Evolutionary conservation across 2,888 invertebrate species (phyloP), one percentile per base, ranked within the genome.

Genomic region (Amiota minor): DNA sequence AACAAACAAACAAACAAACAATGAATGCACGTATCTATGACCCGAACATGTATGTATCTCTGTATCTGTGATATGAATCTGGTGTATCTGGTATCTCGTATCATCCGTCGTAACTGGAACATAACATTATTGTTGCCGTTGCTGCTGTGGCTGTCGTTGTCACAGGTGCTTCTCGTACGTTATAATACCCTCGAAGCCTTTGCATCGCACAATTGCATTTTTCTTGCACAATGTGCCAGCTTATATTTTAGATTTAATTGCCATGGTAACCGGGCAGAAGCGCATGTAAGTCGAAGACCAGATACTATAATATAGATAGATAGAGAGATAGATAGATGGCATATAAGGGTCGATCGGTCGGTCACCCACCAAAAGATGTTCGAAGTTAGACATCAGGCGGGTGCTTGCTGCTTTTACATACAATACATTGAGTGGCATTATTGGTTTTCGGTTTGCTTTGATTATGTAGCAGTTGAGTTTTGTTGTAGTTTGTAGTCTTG

Each of bases 131-230:
- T 20, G 59, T 50, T n/a, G 14, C 55, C 55, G n/a, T 56, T 56
- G 18, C 59, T 35, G 20, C 12, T 59, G 20, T 20, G 10, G 59
- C 20, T 59, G 59, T 59, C 53, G 3, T 86, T 87, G 87, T 86
- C 85, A 78, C 88, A 90, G 90, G 90, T 90, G 89, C 84, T 90
- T 89, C 84, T 89, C 90, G 76, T 90, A 90, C 83, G 83, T 89
- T 84, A 90, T 90, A 86, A 88, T 90, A 82, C 88, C 88, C 79
- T 89, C 87, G 87, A 90, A 89, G 85, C 86, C 86, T 81, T 80
- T 89, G 82, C 88, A 90, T 85, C 87, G 86, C 78, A 82, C 88
- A 79, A 84, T 88, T 81, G 86, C 88, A 81, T 88, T 90, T 82
- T 81, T 89, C 79, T 86, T 89, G 78, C 90, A 90, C 86, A 87